Base-by-base conservation (phyloP, 2,113 vertebrate genomes). In the Thunnus maccoyii region DNA sequence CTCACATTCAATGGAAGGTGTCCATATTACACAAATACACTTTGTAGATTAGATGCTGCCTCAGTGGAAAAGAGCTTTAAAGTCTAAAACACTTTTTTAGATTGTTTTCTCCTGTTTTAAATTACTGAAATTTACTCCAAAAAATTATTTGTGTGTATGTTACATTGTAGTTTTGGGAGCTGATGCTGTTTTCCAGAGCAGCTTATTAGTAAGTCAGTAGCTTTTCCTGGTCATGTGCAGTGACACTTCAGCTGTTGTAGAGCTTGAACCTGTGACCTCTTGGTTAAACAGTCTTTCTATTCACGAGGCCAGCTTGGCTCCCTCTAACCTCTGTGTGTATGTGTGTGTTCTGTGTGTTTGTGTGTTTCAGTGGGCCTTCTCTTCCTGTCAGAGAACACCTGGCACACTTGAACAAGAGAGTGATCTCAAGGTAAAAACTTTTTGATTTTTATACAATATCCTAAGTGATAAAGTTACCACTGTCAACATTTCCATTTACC, bases 201-300 rank as follows among this genome's bases (percentile, higher is more conserved):
- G 64, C 76, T 80, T 58, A 10, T 15, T 2, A 67, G 57, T 78
- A 70, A 58, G 48, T 52, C 63, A 1, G 64, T 69, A 78, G 66
- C 69, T 64, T 64, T 72, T 71, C 51, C 68, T 50, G 27, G 48
- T 54, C 61, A 76, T 75, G 70, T 75, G 60, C 41, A 51, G 22
- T 65, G 82, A 80, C 87, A 87, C 78, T 78, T 86, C 74, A 84
- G 82, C 79, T 84, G 72, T 73, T 85, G 20, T 71, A 57, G 73
- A 77, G 66, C 51, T 17, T 86, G 84, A 89, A 86, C 84, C 76
- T 54, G 52, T 88, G 84, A 91, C 78, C 86, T 88, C 57, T 75
- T 78, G 76, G 83, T 84, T 85, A 89, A 89, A 82, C 88, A 78
- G 54, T 81, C 63, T 85, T 64, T 88, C 72, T 65, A 62, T 82